Evolutionary conservation across 53 echinoderm and acorn worm species (phyloP), one percentile per base, ranked within the genome.

Genomic region (Hippasteria phrygiana): DNA sequence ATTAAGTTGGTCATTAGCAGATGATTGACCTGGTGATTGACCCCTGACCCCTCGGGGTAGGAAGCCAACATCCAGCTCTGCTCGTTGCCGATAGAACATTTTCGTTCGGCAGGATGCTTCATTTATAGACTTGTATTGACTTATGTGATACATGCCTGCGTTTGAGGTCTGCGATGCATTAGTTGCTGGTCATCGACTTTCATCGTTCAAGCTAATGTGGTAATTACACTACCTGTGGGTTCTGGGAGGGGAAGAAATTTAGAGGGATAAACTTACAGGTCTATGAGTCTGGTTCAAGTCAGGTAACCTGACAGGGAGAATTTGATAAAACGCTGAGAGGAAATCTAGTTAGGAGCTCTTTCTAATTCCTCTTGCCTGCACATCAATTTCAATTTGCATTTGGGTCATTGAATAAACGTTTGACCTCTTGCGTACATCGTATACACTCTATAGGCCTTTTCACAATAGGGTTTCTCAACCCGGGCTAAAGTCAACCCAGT

Each of bases 291-390:
- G 38, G 78, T 10, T 34, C 28, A 26, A 55, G 8, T 38, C 78
- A 59, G 56, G 78, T 78, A 48, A 22, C 39, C 78, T 40, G 62
- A 37, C 27, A 22, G 78, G 59, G 36, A n/a, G 26, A 59, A 35
- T 43, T 64, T 42, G 81, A 81, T 81, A 64, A 65, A 72, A 81
- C 27, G 32, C 32, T 29, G 17, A 28, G 22, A 71, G 85, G 85
- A 85, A 85, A 85, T 85, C 43, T 20, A 85, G 71, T 85, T 85
- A 71, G 85, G 51, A 18, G 51, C 45, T 47, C 37, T 48, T 85
- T 85, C 85, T 69, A 70, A 85, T 85, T 59, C 45, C 40, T 22
- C 42, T 85, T 70, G 9, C 53, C 38, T 34, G 27, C 32, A 38
- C 43, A 47, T 85, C 85, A 31, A 33, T 70, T 70, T 85, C 85